These are phyloP conservation scores for Cotesia typhae DNA, from an alignment of 1,140 invertebrate genomes.

Conservation along the genomic window DNA sequence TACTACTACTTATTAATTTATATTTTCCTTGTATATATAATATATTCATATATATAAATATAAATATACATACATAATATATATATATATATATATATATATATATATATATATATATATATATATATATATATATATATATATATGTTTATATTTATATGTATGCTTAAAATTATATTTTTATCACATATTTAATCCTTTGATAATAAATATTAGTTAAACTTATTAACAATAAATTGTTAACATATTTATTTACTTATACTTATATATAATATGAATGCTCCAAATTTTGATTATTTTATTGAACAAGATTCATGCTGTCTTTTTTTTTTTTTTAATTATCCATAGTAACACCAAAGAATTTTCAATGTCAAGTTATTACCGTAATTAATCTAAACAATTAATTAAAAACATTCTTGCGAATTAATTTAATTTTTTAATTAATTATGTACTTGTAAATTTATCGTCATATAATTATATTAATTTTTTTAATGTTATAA, in stretches of 20 bases:
- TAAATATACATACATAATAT: slow-evolving; percentile 43
- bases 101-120: slow-evolving; percentile 44
- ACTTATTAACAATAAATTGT: slow-evolving; percentile 56
- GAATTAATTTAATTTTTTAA: neutral
- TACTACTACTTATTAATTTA: neutral
- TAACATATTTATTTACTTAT: slow-evolving; percentile 41
- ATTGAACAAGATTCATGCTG: slow-evolving; percentile 26
- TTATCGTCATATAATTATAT: neutral
- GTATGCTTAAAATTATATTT: slow-evolving; percentile 45
- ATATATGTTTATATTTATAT: slow-evolving; percentile 41
- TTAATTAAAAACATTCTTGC: slow-evolving; percentile 4
- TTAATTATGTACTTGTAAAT: neutral
- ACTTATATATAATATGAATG: slow-evolving; percentile 26
- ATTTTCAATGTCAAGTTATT: slow-evolving; percentile 27
- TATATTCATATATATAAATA: no score
- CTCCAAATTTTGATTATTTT: slow-evolving; percentile 36
- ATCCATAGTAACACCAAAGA: slow-evolving; percentile 11
- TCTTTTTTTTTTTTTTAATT: slow-evolving; percentile 22
- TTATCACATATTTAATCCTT: slow-evolving; percentile 56
- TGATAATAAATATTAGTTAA: slow-evolving; percentile 54
- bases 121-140: slow-evolving; percentile 37
- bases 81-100: slow-evolving; percentile 33
- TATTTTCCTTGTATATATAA: no score
- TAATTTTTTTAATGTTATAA: slow-evolving; percentile 24
- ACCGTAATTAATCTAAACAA: neutral